Evolutionary conservation across 2,888 invertebrate species (phyloP).

Genomic region (Tiliacea aurago): DNA sequence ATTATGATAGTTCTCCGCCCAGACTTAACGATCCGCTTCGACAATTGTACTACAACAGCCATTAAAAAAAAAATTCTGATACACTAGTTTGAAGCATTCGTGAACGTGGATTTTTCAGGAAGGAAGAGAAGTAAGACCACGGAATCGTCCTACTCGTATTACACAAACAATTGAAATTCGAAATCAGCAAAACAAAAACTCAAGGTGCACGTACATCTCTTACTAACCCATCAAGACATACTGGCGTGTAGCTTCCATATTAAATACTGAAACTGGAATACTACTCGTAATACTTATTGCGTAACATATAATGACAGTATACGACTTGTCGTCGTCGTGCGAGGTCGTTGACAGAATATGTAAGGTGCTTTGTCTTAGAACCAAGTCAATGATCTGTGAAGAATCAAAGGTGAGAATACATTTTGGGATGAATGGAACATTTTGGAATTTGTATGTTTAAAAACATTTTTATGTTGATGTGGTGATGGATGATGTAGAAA

Average conservation of each 20-base stretch:
- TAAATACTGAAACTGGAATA: conserved; percentile 31
- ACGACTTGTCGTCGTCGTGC: conserved; percentile 23
- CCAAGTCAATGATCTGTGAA: conserved; percentile 51
- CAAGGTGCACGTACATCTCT: background rate
- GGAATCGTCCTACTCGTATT: background rate
- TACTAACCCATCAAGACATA: background rate
- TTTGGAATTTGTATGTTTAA: conserved; percentile 11
- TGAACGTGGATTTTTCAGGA: background rate
- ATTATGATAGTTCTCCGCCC: background rate
- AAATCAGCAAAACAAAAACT: background rate
- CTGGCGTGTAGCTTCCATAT: background rate
- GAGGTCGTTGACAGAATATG: conserved; percentile 63
- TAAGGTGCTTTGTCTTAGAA: conserved; percentile 53
- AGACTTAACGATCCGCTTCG: background rate
- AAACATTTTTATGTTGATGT: conserved; percentile 8
- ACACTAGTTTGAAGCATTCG: background rate
- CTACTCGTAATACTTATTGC: conserved; percentile 35
- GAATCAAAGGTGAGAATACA: conserved; percentile 43
- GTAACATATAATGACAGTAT: conserved; percentile 59
- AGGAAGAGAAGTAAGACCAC: background rate
- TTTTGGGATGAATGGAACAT: conserved; percentile 14
- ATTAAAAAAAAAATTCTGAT: background rate
- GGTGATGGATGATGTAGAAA: background rate
- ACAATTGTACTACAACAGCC: background rate
- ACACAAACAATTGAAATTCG: background rate